Evolutionary conservation across 2,888 invertebrate genomes (phyloP), one percentile per base, ranked within the genome.

Genomic region (Allolobophora icterica): DNA sequence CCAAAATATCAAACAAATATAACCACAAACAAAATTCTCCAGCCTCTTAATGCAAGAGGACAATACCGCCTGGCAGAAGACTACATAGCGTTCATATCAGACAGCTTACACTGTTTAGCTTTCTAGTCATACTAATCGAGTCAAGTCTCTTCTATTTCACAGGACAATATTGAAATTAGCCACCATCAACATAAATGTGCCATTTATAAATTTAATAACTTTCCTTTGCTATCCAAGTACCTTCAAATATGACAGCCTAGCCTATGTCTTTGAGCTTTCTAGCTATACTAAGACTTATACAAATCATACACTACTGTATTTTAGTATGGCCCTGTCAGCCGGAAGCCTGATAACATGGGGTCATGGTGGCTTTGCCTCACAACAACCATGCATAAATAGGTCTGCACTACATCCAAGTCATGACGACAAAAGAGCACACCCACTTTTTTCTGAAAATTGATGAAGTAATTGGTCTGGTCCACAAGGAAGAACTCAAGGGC

Each of bases 401-500:
- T 52, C 52, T 52, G 52, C 24, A 21, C 21, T 52, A 52, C 52
- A 24, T 52, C 21, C 71, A 30, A 71, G 30, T n/a, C n/a, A 71
- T 71, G 17, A 71, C 8, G 71, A 71, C 8, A 2, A n/a, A 58
- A 30, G n/a, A 71, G 24, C 0, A 13, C 33, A 89, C 90, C 90
- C 92, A 96, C 96, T 95, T 96, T 96, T 84, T 96, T 96, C 89
- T 96, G 96, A 93, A 97, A 97, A 94, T 97, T 97, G 52, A 97
- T 95, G 94, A 97, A 97, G 93, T 96, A 97, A 93, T 96, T 97
- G 0, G 96, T 96, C 94, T 97, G 96, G 94, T 97, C 96, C 35
- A 96, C 95, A 21, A 97, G 95, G 94, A 97, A 97, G 93, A 97
- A 96, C 94, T 97, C 97, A 92, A 97, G 94, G n/a, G 97, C 97